Conservation (phyloP, 2,888 invertebrate species). For the Euzetes globulus region DNA sequence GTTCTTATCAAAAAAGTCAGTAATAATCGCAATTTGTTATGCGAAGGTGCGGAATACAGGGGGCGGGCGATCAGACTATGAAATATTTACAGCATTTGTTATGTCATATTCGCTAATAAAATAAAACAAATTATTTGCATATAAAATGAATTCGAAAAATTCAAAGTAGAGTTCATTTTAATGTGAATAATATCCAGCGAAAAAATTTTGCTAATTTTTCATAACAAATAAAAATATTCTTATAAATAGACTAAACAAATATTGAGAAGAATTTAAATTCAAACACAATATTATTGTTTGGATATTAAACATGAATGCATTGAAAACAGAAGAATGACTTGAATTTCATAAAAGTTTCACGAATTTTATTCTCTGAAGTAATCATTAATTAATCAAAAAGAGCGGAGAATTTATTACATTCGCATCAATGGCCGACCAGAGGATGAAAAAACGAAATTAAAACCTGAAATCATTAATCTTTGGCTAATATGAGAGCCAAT, state of each 20-base stretch:
- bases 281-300: neutral
- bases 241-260: conserved; percentile 9
- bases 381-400: conserved; percentile 11
- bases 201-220: neutral
- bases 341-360: conserved; percentile 1
- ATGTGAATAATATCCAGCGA: no score
- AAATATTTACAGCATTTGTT: conserved; percentile 5
- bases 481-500: conserved; percentile 17
- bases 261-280: neutral
- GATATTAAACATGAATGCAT: neutral
- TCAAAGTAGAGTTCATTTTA: no score
- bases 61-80: neutral
- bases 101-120: neutral
- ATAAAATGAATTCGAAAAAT: neutral
- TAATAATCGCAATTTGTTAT: neutral
- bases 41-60: neutral
- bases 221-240: neutral
- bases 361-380: neutral
- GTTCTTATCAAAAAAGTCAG: neutral
- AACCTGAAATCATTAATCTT: neutral
- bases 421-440: neutral
- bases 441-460: neutral
- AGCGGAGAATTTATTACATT: neutral
- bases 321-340: neutral
- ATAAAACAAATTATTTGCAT: neutral